Evolutionary conservation across 2,113 vertebrate species (phyloP), one percentile per base, ranked within the genome.

Genomic region (Formicarius rufipectus): DNA sequence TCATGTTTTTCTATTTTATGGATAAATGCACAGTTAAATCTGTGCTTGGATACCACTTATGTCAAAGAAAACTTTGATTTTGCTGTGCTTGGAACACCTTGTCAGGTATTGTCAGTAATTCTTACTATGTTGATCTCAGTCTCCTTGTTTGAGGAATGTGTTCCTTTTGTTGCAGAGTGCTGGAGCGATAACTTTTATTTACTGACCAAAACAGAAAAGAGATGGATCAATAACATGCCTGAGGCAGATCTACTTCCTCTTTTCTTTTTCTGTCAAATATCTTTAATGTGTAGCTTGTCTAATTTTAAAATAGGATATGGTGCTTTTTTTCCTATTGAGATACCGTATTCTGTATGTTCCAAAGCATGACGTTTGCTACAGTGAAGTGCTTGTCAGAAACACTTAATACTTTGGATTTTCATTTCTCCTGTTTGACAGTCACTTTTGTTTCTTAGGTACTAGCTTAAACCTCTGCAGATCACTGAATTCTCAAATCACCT

Each of bases 121-220:
- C 30, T 80, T 52, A 35, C 14, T 42, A 1, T 0, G 0, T 12
- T 64, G 7, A 4, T 93, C 39, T 84, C 19, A 7, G 21, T 73
- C 22, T 59, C 30, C 47, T 55, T 73, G 28, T 77, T 87, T 50
- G 45, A 91, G 80, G 77, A 76, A 49, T 19, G 3, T 60, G 10
- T 60, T 69, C 19, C 53, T 63, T 78, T 62, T 44, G 9, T 64
- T 84, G 44, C 24, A 58, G 31, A 39, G 9, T 83, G 16, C 52
- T 45, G 14, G 14, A 75, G 31, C 17, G 20, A 17, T 9, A 7
- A 45, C 25, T 76, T 50, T 1, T 45, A 5, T 28, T 76, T 74
- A 68, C n/a, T 40, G 55, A 44, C 20, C 6, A 37, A 45, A 28
- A 35, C 23, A 66, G 60, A 60, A 72, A 55, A 72, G 44, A 71